phyloP scores from a whole-genome alignment of 1,140 invertebrate species.

The Ceratitis capitata region DNA sequence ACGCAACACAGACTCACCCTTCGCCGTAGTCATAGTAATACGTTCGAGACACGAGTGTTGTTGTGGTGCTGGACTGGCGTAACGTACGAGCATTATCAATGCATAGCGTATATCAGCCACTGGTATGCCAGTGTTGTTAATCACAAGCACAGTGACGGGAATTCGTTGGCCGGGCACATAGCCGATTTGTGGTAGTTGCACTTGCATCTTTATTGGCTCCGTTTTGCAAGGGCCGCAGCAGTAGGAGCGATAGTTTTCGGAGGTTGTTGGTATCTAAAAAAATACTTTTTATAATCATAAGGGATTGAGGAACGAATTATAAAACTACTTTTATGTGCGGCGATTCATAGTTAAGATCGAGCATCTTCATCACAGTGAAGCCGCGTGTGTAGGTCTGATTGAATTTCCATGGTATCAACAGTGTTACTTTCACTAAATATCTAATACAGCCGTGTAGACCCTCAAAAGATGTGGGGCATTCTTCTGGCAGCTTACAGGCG shows the following conservation, averaged over 20 bases:
- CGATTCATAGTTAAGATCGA: slow-evolving; percentile 75
- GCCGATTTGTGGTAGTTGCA: slow-evolving; percentile 57
- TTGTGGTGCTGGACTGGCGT: slow-evolving; percentile 67
- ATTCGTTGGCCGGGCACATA: slow-evolving; percentile 61
- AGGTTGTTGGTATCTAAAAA: slow-evolving; percentile 51
- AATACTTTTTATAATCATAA: background rate
- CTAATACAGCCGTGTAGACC: slow-evolving; percentile 75
- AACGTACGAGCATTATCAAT: slow-evolving; percentile 66
- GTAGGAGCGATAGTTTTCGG: slow-evolving; percentile 57
- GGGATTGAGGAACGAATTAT: background rate
- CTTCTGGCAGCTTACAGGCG: slow-evolving; percentile 68
- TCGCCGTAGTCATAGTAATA: slow-evolving; percentile 67
- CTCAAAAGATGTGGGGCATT: slow-evolving; percentile 77
- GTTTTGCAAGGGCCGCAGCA: slow-evolving; percentile 62
- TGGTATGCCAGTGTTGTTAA: slow-evolving; percentile 66
- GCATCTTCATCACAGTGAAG: slow-evolving; percentile 77
- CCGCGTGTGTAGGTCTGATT: slow-evolving; percentile 77
- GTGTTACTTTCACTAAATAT: slow-evolving; percentile 73
- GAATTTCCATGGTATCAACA: slow-evolving; percentile 80
- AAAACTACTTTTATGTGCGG: slow-evolving; percentile 53
- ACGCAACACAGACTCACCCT: slow-evolving; percentile 67
- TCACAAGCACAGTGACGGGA: slow-evolving; percentile 53
- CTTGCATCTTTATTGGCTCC: slow-evolving; percentile 56
- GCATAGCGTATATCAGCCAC: slow-evolving; percentile 67
- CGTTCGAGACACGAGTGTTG: slow-evolving; percentile 69